These are phyloP conservation scores for Oegoconia quadripuncta DNA, from an alignment of 2,888 invertebrate genomes.

Conservation along the genomic window DNA sequence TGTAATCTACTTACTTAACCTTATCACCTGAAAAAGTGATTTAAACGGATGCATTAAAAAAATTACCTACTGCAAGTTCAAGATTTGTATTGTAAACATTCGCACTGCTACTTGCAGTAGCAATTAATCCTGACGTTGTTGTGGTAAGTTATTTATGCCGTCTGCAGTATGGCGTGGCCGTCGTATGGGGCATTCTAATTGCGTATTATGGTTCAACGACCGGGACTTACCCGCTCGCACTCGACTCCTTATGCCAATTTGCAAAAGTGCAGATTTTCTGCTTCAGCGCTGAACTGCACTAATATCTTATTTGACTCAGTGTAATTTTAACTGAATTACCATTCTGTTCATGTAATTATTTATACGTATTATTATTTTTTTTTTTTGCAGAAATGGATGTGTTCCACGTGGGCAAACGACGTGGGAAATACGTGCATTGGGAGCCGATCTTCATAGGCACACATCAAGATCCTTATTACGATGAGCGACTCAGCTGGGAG, in stretches of 20 bases:
- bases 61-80: too few relatives aligned
- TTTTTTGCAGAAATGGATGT: conserved; percentile 80
- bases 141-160: conserved; percentile 70
- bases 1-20: too few relatives aligned
- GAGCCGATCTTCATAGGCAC: conserved; percentile 97
- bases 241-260: conserved; percentile 57
- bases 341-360: not conserved
- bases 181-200: conserved; percentile 77
- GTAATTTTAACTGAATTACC: conserved; percentile 11
- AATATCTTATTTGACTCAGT: conserved; percentile 10
- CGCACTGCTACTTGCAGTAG: conserved; percentile 47
- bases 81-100: too few relatives aligned
- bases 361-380: not conserved
- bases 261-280: conserved; percentile 50
- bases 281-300: conserved; percentile 19
- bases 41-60: too few relatives aligned
- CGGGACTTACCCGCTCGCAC: conserved; percentile 47
- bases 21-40: too few relatives aligned
- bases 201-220: conserved; percentile 73
- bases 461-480: conserved; percentile 91
- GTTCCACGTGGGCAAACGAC: conserved; percentile 91
- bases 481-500: conserved; percentile 95
- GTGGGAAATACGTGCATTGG: conserved; percentile 90
- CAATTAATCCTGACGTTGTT: conserved; percentile 60
- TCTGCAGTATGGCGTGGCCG: conserved; percentile 54